Evolutionary conservation across 2,113 vertebrate genomes (phyloP).

Genomic region (Rhabdomys dilectus): DNA sequence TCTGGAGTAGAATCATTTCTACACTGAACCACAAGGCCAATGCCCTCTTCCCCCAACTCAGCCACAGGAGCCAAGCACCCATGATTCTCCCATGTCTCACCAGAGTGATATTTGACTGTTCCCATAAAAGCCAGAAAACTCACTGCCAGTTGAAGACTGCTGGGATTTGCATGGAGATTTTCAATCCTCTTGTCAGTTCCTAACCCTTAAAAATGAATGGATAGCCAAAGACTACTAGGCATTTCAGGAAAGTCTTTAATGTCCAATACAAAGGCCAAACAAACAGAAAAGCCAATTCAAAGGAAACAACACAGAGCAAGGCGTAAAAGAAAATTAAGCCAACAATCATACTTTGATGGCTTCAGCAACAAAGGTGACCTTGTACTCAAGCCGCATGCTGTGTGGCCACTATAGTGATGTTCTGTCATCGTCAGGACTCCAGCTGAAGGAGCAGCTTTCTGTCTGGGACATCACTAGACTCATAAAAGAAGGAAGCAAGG

Average conservation of each 20-base stretch:
- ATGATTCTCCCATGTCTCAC: background rate
- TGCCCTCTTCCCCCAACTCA: background rate
- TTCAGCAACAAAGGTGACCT: conserved; percentile 13
- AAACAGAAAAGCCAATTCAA: conserved; percentile 42
- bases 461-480: background rate
- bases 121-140: background rate
- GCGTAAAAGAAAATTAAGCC: conserved; percentile 15
- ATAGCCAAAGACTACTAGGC: background rate
- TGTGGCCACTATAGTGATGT: background rate
- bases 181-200: conserved; percentile 8
- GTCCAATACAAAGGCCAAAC: conserved; percentile 32
- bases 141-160: background rate
- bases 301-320: background rate
- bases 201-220: conserved; percentile 42
- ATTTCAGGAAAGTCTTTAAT: conserved; percentile 47
- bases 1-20: background rate
- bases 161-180: background rate
- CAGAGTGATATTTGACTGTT: background rate
- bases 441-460: background rate
- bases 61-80: background rate
- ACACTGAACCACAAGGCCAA: background rate
- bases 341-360: background rate
- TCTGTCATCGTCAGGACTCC: background rate
- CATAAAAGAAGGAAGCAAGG: background rate
- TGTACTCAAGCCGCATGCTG: background rate